Base-by-base conservation (phyloP, 2,113 vertebrate genomes). In the Cyanistes caeruleus region DNA sequence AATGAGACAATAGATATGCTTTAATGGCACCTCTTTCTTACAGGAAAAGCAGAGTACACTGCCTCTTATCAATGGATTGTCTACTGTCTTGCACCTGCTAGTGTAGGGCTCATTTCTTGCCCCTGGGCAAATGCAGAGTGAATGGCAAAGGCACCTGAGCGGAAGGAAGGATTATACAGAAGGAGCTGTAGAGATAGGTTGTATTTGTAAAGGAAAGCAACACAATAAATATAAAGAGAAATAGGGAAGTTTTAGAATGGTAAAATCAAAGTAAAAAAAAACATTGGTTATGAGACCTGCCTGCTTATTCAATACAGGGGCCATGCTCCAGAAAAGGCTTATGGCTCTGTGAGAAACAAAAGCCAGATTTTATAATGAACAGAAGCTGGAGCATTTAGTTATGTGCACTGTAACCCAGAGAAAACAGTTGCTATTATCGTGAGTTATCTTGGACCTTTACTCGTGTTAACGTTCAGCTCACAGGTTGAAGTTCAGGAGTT, bases 1-100 rank as follows among this genome's bases (percentile, higher is more conserved):
- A 96, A 90, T 68, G 85, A 96, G 88, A 96, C 88, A 95, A 94
- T 89, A 96, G 90, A 31, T 44, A 79, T 22, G 88, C 62, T 93
- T 88, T 95, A 90, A 81, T 91, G 88, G 73, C 80, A 79, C 56
- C 65, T 90, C 72, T 72, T 91, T 81, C 65, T 81, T 90, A 52
- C 53, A 69, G 64, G 44, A 60, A 89, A 94, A 92, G 69, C 80
- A 60, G 53, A 92, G 69, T 53, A 90, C 1, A 3, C 73, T 84
- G 62, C 63, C 58, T 73, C 88, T 96, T 96, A 93, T 89, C 96
- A 89, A 82, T 69, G 90, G 73, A 79, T 90, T 95, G 90, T 93
- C 95, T 96, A 67, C 87, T 90, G 90, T 75, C 72, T 90, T 77
- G 72, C 78, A 86, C 77, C 96, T 90, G 93, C 52, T 92, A 35